Evolutionary conservation across 2,888 invertebrate species (phyloP).

Genomic region (Pachymerium ferrugineum): DNA sequence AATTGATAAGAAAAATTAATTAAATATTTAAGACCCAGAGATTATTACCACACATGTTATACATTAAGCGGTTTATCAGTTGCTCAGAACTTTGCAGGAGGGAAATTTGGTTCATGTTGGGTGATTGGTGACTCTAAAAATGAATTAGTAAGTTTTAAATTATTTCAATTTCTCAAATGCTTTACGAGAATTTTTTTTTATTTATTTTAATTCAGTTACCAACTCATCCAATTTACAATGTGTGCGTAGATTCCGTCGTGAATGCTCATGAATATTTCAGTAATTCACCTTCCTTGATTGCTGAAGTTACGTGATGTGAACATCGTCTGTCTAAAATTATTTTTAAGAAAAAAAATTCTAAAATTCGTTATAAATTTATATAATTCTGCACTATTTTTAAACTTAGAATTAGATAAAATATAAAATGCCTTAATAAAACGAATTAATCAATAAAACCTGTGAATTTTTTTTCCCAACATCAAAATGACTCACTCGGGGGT

Average conservation of each 20-base stretch:
- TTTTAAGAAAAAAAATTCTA: no score
- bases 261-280: constrained; percentile 46
- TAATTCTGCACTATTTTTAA: no score
- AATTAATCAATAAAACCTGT: no score
- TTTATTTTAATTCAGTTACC: constrained; percentile 54
- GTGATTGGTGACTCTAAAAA: constrained; percentile 64
- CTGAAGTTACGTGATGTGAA: no score
- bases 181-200: constrained; percentile 31
- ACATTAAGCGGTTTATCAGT: constrained; percentile 88
- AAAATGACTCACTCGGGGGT: no score
- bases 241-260: constrained; percentile 61
- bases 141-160: constrained; percentile 56
- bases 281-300: background rate
- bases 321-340: no score
- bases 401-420: no score
- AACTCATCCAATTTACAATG: constrained; percentile 77
- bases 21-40: constrained; percentile 61
- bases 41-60: constrained; percentile 97
- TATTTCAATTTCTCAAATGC: background rate
- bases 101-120: constrained; percentile 44
- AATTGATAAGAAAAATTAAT: background rate
- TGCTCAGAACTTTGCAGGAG: constrained; percentile 67
- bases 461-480: no score
- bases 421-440: no score
- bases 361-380: no score